Evolutionary conservation across 2,113 vertebrate species (phyloP).

Genomic region (Okapia johnstoni): DNA sequence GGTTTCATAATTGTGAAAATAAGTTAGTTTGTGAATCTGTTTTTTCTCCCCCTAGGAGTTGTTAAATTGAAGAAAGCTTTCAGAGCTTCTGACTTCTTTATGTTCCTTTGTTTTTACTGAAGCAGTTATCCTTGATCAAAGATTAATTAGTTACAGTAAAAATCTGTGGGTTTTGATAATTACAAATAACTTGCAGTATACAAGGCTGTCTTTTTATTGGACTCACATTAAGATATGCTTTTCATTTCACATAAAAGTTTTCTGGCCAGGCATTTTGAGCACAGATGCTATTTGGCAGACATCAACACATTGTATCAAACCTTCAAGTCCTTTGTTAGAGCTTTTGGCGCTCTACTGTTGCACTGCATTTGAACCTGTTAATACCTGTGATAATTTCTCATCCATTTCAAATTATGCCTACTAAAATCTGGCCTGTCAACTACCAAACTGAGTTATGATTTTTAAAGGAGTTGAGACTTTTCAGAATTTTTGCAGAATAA

Average conservation of each 20-base stretch:
- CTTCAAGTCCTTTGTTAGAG: neutral
- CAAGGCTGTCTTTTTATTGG: conserved; percentile 6
- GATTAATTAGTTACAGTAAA: conserved; percentile 41
- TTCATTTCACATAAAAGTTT: conserved; percentile 11
- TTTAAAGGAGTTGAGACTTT: neutral
- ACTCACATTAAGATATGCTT: conserved; percentile 46
- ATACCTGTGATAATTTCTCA: conserved; percentile 57
- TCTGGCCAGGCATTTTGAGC: conserved; percentile 17
- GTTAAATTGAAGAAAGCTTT: neutral
- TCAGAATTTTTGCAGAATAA: neutral
- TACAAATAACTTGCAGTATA: conserved; percentile 11
- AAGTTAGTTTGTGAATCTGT: neutral
- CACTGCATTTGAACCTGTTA: conserved; percentile 11
- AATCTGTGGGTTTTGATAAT: conserved; percentile 35
- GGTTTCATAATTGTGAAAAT: conserved; percentile 24
- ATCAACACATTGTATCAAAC: neutral
- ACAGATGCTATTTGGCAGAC: conserved; percentile 45
- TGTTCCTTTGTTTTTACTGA: conserved; percentile 45
- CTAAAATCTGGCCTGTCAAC: conserved; percentile 20
- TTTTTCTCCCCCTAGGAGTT: neutral
- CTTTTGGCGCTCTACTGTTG: neutral
- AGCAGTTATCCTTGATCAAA: conserved; percentile 52
- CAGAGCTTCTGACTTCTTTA: conserved; percentile 29
- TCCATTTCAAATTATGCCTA: conserved; percentile 47
- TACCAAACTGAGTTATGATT: neutral